A percentile compares a stretch with the other conserved stretches of the same genome.
phyloP scores from a whole-genome alignment of 2,797 vertebrate species.

The Coregonus ussuriensis region DNA sequence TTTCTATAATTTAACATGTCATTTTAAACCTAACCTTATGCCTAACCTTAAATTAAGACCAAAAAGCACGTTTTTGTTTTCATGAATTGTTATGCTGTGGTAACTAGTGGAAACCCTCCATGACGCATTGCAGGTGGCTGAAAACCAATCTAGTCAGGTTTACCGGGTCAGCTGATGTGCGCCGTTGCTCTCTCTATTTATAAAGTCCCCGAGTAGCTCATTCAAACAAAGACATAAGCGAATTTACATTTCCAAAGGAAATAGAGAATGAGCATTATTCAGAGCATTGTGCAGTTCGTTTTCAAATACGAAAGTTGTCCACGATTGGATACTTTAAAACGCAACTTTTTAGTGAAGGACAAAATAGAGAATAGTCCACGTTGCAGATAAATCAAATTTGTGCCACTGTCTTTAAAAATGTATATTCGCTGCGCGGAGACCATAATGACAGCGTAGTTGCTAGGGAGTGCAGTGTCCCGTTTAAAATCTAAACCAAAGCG shows the following conservation, averaged over 20 bases:
- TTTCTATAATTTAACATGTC: no score
- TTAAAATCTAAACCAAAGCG: conserved; percentile 48
- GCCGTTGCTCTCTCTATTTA: conserved; percentile 35
- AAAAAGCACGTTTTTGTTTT: no score
- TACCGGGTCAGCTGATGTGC: conserved; percentile 50
- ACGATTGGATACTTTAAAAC: neutral
- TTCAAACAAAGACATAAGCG: conserved; percentile 17
- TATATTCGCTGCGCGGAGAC: conserved; percentile 45
- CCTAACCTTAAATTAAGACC: no score
- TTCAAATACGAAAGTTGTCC: neutral
- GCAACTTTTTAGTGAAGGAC: neutral
- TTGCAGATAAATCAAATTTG: neutral
- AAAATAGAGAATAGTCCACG: neutral
- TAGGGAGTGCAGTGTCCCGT: conserved; percentile 53
- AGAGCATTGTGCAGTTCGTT: neutral
- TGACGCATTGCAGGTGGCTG: conserved; percentile 68
- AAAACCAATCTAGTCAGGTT: conserved; percentile 47
- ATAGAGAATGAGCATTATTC: neutral
- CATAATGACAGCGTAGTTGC: conserved; percentile 50
- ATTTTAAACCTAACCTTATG: no score
- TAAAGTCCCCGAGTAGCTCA: conserved; percentile 27
- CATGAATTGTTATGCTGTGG: no score
- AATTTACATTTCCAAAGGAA: neutral
- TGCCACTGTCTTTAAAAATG: conserved; percentile 7
- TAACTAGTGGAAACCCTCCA: conserved; percentile 28